Conservation (phyloP, 2,797 vertebrate species). For the Helarctos malayanus region DNA sequence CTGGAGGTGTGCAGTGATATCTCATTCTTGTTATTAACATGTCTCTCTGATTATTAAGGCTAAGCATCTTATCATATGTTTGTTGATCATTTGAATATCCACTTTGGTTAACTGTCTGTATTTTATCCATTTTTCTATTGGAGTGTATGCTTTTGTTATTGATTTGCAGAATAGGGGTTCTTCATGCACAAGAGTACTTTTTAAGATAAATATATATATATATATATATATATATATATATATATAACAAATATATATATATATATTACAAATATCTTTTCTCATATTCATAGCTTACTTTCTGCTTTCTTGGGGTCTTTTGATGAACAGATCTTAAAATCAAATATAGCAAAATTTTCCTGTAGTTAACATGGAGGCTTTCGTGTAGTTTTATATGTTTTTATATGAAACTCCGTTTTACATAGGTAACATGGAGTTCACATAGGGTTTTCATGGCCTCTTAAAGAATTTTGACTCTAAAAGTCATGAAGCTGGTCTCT, state of each 20-base stretch:
- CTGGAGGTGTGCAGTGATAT: neutral
- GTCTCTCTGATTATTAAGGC: neutral
- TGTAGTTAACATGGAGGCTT: neutral
- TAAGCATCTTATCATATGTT: neutral
- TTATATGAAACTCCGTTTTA: neutral
- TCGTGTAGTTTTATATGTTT: neutral
- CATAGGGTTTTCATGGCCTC: neutral
- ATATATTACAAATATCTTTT: neutral
- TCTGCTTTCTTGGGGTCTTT: neutral
- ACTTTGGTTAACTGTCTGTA: neutral
- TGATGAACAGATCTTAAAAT: neutral
- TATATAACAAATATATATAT: neutral
- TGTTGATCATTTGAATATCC: neutral
- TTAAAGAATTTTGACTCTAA: neutral
- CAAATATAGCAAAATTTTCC: neutral
- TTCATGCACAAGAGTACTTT: neutral
- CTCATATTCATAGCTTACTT: neutral
- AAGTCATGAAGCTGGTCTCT: neutral
- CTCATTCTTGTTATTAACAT: neutral
- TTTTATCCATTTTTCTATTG: neutral
- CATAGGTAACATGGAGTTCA: neutral
- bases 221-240: too few relatives aligned
- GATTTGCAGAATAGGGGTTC: neutral
- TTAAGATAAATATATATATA: neutral
- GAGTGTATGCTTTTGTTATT: conserved; percentile 15